Conservation (phyloP, 2,888 invertebrate species). For the Liposcelis brunnea region DNA sequence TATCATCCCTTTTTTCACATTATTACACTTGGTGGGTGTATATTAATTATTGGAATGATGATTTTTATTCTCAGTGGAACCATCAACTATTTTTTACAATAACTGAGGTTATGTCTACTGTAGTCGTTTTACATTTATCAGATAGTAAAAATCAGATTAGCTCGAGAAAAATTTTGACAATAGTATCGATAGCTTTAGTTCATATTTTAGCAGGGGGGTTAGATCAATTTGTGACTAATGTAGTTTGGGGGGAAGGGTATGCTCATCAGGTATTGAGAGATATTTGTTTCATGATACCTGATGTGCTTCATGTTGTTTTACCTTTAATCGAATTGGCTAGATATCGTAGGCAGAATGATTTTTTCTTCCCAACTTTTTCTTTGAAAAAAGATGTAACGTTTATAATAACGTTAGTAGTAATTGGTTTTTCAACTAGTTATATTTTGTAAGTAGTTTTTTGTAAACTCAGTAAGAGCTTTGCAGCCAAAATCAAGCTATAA, state of each 20-base stretch:
- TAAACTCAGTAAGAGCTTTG: no score
- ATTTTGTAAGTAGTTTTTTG: constrained; percentile 2
- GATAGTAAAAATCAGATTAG: constrained; percentile 33
- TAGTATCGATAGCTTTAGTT: constrained; percentile 38
- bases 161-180: constrained; percentile 36
- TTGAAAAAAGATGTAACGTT: not conserved
- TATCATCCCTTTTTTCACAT: constrained; percentile 43
- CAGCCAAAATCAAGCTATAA: no score
- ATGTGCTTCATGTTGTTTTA: constrained; percentile 41
- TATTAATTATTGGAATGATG: constrained; percentile 53
- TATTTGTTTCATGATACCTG: constrained; percentile 48
- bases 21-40: constrained; percentile 54
- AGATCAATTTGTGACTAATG: constrained; percentile 47
- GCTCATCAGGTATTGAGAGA: constrained; percentile 48
- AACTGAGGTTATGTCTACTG: constrained; percentile 43
- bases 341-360: not conserved
- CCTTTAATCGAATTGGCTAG: constrained; percentile 33
- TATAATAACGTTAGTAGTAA: not conserved
- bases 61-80: constrained; percentile 50
- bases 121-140: constrained; percentile 37
- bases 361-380: no score
- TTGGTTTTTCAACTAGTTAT: not conserved
- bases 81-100: constrained; percentile 46
- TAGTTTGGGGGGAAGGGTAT: constrained; percentile 42
- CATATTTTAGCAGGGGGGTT: constrained; percentile 43